A percentile compares a stretch with the other conserved stretches of the same genome.
phyloP scores from a whole-genome alignment of 2,888 invertebrate genomes.

The Brachyopa scutellaris region DNA sequence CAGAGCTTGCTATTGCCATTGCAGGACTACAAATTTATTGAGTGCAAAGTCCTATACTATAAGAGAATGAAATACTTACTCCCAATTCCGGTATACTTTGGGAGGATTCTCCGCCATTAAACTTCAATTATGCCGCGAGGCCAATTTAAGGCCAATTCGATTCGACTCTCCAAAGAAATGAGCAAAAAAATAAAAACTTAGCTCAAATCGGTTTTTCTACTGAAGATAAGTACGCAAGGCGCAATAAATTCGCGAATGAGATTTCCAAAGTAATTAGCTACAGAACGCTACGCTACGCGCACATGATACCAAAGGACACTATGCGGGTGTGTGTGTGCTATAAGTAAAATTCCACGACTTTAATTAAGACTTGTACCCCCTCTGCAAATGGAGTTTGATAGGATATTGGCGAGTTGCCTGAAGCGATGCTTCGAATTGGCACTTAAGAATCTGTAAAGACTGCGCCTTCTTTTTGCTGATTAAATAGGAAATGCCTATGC shows the following conservation, averaged over 20 bases:
- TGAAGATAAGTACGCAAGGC: constrained; percentile 43
- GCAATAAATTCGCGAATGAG: constrained; percentile 23
- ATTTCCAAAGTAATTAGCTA: constrained; percentile 54
- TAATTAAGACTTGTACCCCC: constrained; percentile 22
- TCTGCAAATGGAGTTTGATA: neutral
- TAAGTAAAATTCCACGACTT: constrained; percentile 4
- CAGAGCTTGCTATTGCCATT: too few species aligned
- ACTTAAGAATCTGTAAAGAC: neutral
- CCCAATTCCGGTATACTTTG: constrained; percentile 10
- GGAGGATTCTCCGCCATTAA: constrained; percentile 50
- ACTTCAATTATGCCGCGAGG: constrained; percentile 62
- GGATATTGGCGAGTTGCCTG: neutral
- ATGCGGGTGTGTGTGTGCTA: neutral
- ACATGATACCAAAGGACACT: neutral
- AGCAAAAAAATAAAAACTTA: neutral
- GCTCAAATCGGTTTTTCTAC: constrained; percentile 23
- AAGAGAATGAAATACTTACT: constrained; percentile 11
- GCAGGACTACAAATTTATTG: constrained; percentile 11
- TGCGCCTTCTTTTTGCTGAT: neutral
- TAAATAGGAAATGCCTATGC: neutral
- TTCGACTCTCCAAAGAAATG: constrained; percentile 32
- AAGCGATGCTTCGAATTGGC: neutral
- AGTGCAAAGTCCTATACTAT: too few species aligned
- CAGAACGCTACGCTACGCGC: neutral
- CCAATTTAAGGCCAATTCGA: constrained; percentile 55